Evolutionary conservation across 1,140 invertebrate genomes (phyloP).

Genomic region (Nasonia giraulti): DNA sequence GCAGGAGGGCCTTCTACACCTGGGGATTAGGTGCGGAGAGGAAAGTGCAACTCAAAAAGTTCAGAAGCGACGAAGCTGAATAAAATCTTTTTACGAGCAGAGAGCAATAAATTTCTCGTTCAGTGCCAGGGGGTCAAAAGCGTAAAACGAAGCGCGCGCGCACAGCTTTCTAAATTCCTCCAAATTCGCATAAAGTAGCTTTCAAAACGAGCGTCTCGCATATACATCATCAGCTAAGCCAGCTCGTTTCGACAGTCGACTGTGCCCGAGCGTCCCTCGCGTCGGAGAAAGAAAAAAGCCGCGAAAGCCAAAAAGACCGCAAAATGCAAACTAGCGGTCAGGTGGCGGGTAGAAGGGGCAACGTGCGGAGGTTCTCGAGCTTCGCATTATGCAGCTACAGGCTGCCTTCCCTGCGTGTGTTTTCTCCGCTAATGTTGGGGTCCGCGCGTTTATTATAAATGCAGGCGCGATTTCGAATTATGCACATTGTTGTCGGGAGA

Average conservation of each 20-base stretch:
- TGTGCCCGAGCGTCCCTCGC: no score
- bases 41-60: neutral
- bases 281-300: neutral
- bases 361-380: neutral
- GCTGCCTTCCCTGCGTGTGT: neutral
- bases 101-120: no score
- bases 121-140: neutral
- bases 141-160: neutral
- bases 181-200: neutral
- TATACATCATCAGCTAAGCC: neutral
- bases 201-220: neutral
- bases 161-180: neutral
- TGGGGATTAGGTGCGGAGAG: neutral
- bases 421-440: neutral
- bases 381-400: neutral
- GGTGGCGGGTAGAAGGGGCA: neutral
- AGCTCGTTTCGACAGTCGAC: no score
- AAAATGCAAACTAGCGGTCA: constrained; percentile 8
- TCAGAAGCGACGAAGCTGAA: no score
- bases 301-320: neutral
- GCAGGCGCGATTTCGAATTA: constrained; percentile 23
- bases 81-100: no score
- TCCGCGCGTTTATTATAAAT: neutral
- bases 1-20: neutral
- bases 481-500: constrained; percentile 1